Base-by-base conservation (phyloP, 1,140 invertebrate genomes). In the Calosoma granatense region DNA sequence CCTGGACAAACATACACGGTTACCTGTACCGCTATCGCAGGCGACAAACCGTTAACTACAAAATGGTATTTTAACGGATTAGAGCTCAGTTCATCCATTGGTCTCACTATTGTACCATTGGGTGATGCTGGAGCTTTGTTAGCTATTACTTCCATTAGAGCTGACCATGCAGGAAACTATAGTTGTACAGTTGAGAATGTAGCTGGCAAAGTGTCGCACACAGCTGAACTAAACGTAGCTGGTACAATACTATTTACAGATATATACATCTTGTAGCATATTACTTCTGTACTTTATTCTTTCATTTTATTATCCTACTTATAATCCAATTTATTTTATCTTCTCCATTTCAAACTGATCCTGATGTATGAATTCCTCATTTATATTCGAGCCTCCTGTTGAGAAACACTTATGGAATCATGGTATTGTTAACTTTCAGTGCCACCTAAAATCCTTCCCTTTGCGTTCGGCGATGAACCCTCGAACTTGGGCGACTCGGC, bases 21-120 rank as follows among this genome's bases (percentile, higher is more conserved):
- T 63, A 76, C 77, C 56, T 87, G 85, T 67, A 76, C 76, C 1
- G 77, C 86, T 1, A 75, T 76, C 23, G 84, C 84, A 65, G 86
- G 86, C 1, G 86, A 87, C 70, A 70, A 81, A 51, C 86, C 86
- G 0, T 68, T 89, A 19, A 74, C 76, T 51, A 81, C 83, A 22
- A 62, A 64, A 1, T 81, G 80, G 78, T 61, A 56, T 51, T 70
- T 70, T 59, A 60, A 65, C 22, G 65, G 64, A 17, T 63, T 60
- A 59, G 64, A 69, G n/a, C 66, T 71, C 58, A 56, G 51, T 53
- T 60, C 58, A 53, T 15, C 56, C 6, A 59, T 69, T 2, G 63
- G 66, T 11, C 63, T 68, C 6, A 65, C 70, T 53, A 20, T 51
- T 17, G 19, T 9, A 20, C 11, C 11, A 17, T 17, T 51, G 11